Conservation (phyloP, 2,113 vertebrate genomes). For the Alectura lathami region DNA sequence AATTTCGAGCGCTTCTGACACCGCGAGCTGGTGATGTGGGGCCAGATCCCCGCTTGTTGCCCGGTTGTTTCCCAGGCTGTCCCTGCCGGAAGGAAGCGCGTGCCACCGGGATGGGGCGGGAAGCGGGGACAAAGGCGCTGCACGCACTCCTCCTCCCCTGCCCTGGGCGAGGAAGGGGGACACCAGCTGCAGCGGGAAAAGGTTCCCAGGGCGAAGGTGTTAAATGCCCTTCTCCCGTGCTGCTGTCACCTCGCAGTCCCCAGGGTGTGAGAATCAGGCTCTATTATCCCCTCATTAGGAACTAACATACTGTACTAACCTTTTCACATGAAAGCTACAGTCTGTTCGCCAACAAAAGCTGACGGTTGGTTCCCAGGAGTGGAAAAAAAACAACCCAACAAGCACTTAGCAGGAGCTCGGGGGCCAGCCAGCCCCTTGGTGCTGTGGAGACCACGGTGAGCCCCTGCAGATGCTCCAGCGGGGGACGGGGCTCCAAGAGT, state of each 20-base stretch:
- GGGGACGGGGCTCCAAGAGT: accelerated
- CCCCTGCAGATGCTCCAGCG: accelerated
- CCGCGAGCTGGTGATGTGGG: background rate
- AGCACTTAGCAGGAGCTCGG: background rate
- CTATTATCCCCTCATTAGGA: constrained; percentile 53
- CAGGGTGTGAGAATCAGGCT: constrained; percentile 56
- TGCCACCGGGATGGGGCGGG: background rate
- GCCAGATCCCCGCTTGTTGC: background rate
- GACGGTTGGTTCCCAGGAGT: constrained; percentile 41
- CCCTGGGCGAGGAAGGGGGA: background rate
- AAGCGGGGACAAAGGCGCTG: background rate
- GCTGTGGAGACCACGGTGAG: background rate
- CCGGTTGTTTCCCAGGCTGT: background rate
- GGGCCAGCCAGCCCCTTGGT: background rate
- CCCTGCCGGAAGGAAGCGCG: accelerated
- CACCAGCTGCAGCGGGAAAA: background rate
- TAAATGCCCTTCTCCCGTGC: constrained; percentile 50
- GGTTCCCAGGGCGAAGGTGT: constrained; percentile 51
- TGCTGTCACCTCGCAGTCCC: constrained; percentile 42
- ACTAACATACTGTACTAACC: constrained; percentile 55
- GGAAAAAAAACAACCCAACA: background rate
- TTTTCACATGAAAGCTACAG: constrained; percentile 49
- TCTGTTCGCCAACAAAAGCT: constrained; percentile 55
- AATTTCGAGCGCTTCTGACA: background rate
- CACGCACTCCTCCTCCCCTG: background rate